Percentiles rank a stretch among this genome's conserved stretches.
Conservation (phyloP, 2,888 invertebrate species). For the Eubasilissa splendida region DNA sequence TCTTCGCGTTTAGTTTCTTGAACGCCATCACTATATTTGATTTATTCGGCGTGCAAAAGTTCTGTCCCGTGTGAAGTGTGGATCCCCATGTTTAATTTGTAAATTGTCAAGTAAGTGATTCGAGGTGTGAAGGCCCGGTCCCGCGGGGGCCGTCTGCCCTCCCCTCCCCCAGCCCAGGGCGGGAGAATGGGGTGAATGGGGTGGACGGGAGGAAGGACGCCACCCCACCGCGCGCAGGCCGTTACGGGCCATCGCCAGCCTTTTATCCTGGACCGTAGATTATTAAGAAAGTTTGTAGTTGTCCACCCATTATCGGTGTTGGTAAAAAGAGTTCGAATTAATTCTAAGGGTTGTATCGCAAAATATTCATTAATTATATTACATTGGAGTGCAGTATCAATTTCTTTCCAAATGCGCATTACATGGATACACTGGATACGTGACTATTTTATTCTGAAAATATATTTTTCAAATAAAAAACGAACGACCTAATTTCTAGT, state of each 20-base stretch:
- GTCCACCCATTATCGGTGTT: not conserved
- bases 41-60: no score
- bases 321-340: no score
- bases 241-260: constrained; percentile 28
- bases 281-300: constrained; percentile 8
- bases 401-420: no score
- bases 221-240: constrained; percentile 4
- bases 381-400: no score
- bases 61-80: constrained; percentile 32
- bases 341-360: no score
- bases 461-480: no score
- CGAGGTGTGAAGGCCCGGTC: constrained; percentile 57
- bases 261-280: constrained; percentile 27
- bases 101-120: constrained; percentile 59
- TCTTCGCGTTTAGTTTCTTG: no score
- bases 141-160: constrained; percentile 42
- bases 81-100: constrained; percentile 57
- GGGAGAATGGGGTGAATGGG: not conserved
- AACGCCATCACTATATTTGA: no score
- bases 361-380: no score
- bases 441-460: no score
- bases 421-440: no score
- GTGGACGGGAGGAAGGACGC: not conserved
- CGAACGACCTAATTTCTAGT: no score
- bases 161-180: not conserved